Base-by-base conservation (phyloP, 1,140 invertebrate genomes). In the Sesamia nonagrioides region DNA sequence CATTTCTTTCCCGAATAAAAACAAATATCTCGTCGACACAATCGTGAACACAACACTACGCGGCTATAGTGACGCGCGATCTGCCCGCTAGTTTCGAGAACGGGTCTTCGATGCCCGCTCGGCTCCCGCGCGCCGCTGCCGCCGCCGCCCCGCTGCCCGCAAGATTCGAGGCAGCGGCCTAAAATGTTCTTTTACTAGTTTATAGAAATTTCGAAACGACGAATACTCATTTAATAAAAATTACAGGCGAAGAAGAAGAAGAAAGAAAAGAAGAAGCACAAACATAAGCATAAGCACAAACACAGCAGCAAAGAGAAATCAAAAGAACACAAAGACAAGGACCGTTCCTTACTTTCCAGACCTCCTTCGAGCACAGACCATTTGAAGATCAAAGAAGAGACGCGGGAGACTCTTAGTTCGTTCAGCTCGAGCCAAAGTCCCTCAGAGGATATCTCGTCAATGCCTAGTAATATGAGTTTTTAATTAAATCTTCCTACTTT, bases 261-360 rank as follows among this genome's bases (percentile, higher is more conserved):
- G 86, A 97, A 98, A 85, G 97, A 98, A 71, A 98, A 98, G 86
- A 97, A 98, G 91, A 97, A 97, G 86, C 96, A 97, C 82, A 97
- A 97, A 88, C 97, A 97, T 81, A 97, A 97, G 81, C 97, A 97
- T 84, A 97, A 97, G 80, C 97, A 97, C 82, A 97, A 97, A 81
- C 97, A 97, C 90, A 97, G 97, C 84, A 97, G 96, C 88, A 96
- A 97, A 81, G 96, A 97, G 82, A 96, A 96, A 69, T 94, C 95
- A 72, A 96, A 96, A 82, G 95, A 96, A 35, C 96, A 96, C 77
- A 96, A 88, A 95, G 96, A 96, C 72, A 96, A 96, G 80, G 96
- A 97, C 81, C 96, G 96, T 83, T 95, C 85, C 0, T 60, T 90
- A 7, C 79, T 81, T 0, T 83, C 92, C 4, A 82, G 90, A 66